Evolutionary conservation across 1,140 invertebrate species (phyloP).

Genomic region (Hycleus cichorii): DNA sequence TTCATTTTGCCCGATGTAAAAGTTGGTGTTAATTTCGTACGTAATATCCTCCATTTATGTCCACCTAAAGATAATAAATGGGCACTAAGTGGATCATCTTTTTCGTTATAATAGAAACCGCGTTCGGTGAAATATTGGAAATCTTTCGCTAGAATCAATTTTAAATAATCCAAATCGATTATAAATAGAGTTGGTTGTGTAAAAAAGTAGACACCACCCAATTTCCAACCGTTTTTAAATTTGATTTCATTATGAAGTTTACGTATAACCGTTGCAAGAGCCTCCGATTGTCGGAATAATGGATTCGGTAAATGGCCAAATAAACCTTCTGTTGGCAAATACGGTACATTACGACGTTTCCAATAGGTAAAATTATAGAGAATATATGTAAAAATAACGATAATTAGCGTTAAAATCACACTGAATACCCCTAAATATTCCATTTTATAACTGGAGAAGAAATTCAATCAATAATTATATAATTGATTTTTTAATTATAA

Average conservation of each 20-base stretch:
- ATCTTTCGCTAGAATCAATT: constrained; percentile 42
- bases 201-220: constrained; percentile 15
- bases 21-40: not conserved
- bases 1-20: not conserved
- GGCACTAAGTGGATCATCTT: not conserved
- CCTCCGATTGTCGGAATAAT: constrained; percentile 5
- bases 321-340: constrained; percentile 3
- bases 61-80: not conserved
- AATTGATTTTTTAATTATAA: no score
- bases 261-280: not conserved
- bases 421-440: no score
- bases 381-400: not conserved
- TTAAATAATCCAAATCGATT: constrained; percentile 45
- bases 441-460: no score
- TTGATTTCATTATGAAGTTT: constrained; percentile 20
- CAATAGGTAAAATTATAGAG: constrained; percentile 6
- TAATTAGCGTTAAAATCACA: not conserved
- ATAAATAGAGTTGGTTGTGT: constrained; percentile 18
- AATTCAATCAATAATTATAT: no score
- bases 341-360: constrained; percentile 6
- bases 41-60: not conserved
- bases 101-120: constrained; percentile 28
- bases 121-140: constrained; percentile 45
- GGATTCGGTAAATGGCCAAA: constrained; percentile 19
- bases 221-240: constrained; percentile 1